phyloP scores from a whole-genome alignment of 2,113 vertebrate species.

The Pyrgilauda ruficollis region DNA sequence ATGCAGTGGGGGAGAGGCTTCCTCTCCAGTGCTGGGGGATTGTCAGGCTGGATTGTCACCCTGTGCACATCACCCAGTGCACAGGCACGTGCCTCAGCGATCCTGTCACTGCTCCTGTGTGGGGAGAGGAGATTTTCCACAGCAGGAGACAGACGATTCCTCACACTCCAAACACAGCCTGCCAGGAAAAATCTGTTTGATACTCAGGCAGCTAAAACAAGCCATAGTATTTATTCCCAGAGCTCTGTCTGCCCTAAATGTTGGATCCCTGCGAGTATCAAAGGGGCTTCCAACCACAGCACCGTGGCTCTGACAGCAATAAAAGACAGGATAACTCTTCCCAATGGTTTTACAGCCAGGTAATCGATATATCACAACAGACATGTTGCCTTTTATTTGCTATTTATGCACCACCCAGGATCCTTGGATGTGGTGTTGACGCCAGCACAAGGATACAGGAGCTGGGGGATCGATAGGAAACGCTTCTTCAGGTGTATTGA shows the following conservation, averaged over 20 bases:
- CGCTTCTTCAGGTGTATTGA: constrained; percentile 8
- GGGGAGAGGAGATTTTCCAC: neutral
- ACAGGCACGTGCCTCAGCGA: neutral
- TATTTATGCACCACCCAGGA: neutral
- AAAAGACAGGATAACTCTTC: constrained; percentile 33
- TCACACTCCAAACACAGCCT: neutral
- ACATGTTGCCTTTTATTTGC: neutral
- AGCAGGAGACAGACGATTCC: neutral
- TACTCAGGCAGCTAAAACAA: constrained; percentile 12
- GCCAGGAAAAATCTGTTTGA: neutral
- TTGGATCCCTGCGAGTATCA: neutral
- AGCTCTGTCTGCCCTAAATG: neutral
- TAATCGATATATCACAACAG: neutral
- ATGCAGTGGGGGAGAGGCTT: neutral
- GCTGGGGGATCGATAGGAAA: constrained; percentile 19
- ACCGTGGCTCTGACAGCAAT: neutral
- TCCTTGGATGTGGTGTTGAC: neutral
- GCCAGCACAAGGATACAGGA: neutral
- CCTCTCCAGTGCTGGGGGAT: neutral
- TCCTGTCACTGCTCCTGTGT: neutral
- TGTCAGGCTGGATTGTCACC: neutral
- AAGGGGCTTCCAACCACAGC: neutral
- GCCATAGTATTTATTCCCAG: constrained; percentile 5
- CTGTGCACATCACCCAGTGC: neutral
- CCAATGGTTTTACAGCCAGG: constrained; percentile 19